Conservation (phyloP, 2,113 vertebrate genomes). For the Hyaena hyaena region DNA sequence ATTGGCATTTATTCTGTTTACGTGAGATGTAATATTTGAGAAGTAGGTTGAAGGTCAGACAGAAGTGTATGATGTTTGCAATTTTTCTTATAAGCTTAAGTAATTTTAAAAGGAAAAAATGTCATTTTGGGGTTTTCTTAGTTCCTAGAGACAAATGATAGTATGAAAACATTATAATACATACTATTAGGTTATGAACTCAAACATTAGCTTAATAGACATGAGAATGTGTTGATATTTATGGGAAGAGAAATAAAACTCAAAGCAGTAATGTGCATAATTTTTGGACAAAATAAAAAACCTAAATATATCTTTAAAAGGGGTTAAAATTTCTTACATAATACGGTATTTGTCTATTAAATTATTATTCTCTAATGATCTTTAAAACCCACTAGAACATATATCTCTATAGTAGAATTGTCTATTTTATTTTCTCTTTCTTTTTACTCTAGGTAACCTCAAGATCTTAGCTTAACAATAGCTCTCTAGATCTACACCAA, state of each 20-base stretch:
- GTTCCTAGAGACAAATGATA: neutral
- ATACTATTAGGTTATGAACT: neutral
- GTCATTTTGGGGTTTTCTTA: neutral
- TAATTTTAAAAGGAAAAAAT: neutral
- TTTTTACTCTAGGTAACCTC: neutral
- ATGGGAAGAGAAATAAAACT: neutral
- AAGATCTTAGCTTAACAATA: neutral
- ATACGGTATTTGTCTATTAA: neutral
- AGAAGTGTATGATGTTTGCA: neutral
- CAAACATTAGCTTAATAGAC: neutral
- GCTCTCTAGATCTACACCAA: neutral
- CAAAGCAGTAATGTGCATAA: neutral
- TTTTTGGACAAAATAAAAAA: neutral
- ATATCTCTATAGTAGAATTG: neutral
- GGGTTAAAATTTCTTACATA: neutral
- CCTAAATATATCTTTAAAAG: neutral
- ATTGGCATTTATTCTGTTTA: neutral
- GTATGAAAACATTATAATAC: neutral
- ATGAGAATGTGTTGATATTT: neutral
- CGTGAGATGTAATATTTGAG: neutral
- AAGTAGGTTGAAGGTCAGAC: neutral
- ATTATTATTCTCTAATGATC: neutral
- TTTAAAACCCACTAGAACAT: neutral
- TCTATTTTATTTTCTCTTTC: neutral
- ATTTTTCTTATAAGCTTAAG: neutral